Evolutionary conservation across 2,797 vertebrate genomes (phyloP).

Genomic region (Natrix natrix): DNA sequence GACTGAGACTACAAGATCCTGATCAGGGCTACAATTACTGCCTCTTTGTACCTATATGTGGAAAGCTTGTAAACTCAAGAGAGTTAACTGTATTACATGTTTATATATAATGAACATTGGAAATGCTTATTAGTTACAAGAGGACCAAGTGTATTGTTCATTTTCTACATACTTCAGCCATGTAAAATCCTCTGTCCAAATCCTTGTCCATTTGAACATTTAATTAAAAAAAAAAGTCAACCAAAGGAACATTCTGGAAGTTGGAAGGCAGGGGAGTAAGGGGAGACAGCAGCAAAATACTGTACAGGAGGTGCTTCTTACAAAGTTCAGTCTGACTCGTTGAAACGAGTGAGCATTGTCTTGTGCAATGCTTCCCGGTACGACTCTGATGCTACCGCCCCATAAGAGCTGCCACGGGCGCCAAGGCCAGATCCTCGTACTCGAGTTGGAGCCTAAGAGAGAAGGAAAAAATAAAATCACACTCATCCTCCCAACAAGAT

Average conservation of each 20-base stretch:
- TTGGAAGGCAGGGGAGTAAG: neutral
- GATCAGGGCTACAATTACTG: neutral
- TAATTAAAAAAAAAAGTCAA: slow-evolving; percentile 41
- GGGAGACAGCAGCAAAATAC: slow-evolving; percentile 31
- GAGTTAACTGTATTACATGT: neutral
- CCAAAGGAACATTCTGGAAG: slow-evolving; percentile 19
- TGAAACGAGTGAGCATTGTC: slow-evolving; percentile 68
- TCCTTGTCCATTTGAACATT: slow-evolving; percentile 23
- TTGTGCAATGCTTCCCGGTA: slow-evolving; percentile 67
- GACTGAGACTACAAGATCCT: neutral
- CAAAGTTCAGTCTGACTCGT: slow-evolving; percentile 58
- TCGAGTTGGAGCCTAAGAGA: slow-evolving; percentile 63
- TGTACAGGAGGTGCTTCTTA: slow-evolving; percentile 18
- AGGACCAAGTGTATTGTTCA: neutral
- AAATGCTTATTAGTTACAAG: neutral
- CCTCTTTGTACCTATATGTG: neutral
- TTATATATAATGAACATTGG: neutral
- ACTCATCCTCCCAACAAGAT: neutral
- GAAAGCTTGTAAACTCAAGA: neutral
- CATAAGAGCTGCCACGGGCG: slow-evolving; percentile 65
- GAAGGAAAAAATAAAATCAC: slow-evolving; percentile 24
- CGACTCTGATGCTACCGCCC: slow-evolving; percentile 61
- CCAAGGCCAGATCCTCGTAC: slow-evolving; percentile 64
- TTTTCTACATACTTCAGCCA: neutral
- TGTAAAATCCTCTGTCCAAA: neutral